Base-by-base conservation (phyloP, 92 coral and sea anemone genomes). In the Virgularia gustaviana region DNA sequence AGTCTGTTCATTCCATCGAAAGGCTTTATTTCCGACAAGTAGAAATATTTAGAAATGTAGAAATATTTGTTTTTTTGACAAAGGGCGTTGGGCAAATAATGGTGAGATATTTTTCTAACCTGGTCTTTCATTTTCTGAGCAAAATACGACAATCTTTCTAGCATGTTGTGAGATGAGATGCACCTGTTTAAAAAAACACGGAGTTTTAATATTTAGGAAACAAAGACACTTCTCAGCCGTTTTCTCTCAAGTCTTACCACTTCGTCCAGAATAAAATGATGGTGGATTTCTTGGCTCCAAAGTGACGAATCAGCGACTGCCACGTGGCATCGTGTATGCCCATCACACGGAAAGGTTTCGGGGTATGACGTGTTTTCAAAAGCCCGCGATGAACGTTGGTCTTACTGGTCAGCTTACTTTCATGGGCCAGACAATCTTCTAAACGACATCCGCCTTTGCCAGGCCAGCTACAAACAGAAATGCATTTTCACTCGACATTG, bases 221-320 rank as follows among this genome's bases (percentile, higher is more conserved):
- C 55, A 13, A 25, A 10, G 23, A 25, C 4, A 47, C 4, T 16
- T 16, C 22, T 53, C 12, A 23, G 12, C 7, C n/a, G n/a, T n/a
- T n/a, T n/a, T n/a, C n/a, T n/a, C n/a, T n/a, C n/a, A n/a, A 6
- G 31, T 41, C 83, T 39, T 54, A 91, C 97, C 97, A 91, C 33
- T 84, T 86, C 18, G 97, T 91, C 97, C 97, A 91, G 45, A 91
- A 91, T 49, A 91, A 68, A 53, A 91, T 39, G 39, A 85, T 88
- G 66, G 76, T 76, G 36, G 95, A 81, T 59, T 85, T 88, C 43
- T 73, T 68, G 38, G 74, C 38, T 7, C 80, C 77, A 8, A 67
- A 16, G 15, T 78, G 42, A 34, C 72, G 72, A 12, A 85, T 54
- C 37, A 91, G 54, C 20, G 78, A 78, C 53, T 78, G 86, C 73